Evolutionary conservation across 2,797 vertebrate species (phyloP).

Genomic region (Heterohyrax brucei): DNA sequence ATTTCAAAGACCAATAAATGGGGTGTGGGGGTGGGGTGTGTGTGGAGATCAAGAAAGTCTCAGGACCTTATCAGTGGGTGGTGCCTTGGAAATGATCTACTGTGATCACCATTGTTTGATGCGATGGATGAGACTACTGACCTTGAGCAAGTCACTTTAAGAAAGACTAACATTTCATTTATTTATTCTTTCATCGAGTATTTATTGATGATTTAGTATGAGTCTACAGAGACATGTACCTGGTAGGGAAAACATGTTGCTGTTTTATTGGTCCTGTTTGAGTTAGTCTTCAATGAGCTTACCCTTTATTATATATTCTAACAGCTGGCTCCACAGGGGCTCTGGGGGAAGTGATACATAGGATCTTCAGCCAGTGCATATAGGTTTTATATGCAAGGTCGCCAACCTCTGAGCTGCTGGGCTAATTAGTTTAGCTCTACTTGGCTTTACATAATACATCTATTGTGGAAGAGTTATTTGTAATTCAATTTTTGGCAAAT

Average conservation of each 20-base stretch:
- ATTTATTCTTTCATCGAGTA: conserved; percentile 79
- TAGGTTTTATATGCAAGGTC: conserved; percentile 78
- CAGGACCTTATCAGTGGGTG: background rate
- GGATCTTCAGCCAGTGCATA: conserved; percentile 66
- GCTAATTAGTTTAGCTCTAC: conserved; percentile 80
- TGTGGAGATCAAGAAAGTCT: conserved; percentile 35
- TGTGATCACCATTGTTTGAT: background rate
- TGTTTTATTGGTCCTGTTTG: conserved; percentile 71
- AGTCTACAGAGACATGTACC: conserved; percentile 49
- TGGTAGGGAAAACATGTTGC: conserved; percentile 67
- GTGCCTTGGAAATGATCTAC: background rate
- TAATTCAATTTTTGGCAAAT: conserved; percentile 82
- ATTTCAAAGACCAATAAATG: conserved; percentile 33
- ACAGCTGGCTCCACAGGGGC: conserved; percentile 66
- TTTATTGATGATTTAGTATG: conserved; percentile 65
- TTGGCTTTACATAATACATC: conserved; percentile 77
- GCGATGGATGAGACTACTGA: conserved; percentile 45
- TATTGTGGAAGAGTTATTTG: conserved; percentile 76
- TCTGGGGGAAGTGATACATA: conserved; percentile 36
- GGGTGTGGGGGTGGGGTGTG: too few relatives aligned
- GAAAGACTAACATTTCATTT: conserved; percentile 59
- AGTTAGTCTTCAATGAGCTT: conserved; percentile 64
- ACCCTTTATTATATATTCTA: conserved; percentile 66
- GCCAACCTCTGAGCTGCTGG: conserved; percentile 60
- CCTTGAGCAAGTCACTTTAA: conserved; percentile 31